Conservation (phyloP, 92 coral and sea anemone genomes). For the Zoanthus solanderi region DNA sequence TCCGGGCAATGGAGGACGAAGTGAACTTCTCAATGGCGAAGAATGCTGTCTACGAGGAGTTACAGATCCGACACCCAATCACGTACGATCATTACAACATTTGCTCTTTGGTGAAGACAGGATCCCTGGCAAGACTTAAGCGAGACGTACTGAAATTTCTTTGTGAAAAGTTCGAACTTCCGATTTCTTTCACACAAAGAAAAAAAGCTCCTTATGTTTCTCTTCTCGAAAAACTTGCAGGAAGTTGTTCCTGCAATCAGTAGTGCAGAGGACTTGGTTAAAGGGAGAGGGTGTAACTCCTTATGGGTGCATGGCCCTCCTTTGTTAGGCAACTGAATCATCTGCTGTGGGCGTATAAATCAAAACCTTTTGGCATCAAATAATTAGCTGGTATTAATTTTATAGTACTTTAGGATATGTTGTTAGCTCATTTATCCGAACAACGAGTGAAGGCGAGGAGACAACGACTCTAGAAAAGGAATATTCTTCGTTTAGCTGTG, state of each 20-base stretch:
- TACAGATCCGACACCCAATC: conserved; percentile 45
- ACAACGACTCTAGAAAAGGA: too few species aligned
- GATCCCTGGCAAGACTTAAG: background rate
- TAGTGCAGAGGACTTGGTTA: background rate
- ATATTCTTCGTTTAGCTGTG: too few species aligned
- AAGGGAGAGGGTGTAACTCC: background rate
- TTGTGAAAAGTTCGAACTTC: conserved; percentile 25
- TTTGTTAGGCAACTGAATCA: background rate
- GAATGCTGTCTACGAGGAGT: conserved; percentile 19
- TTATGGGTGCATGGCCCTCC: background rate
- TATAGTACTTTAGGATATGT: too few species aligned
- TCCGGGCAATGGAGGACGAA: conserved; percentile 1
- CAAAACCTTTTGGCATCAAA: background rate
- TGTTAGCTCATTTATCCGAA: background rate
- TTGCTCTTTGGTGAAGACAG: conserved; percentile 40
- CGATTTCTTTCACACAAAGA: background rate
- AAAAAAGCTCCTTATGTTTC: conserved; percentile 40
- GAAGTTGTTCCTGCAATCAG: conserved; percentile 23
- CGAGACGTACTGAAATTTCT: conserved; percentile 19
- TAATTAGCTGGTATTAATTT: too few species aligned
- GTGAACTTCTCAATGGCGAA: background rate
- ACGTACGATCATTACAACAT: conserved; percentile 44
- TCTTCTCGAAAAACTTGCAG: conserved; percentile 22
- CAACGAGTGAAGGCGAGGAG: too few species aligned
- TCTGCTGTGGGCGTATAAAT: background rate